These are phyloP conservation scores for Agrypnus murinus DNA, from an alignment of 2,888 invertebrate genomes.

Conservation along the genomic window DNA sequence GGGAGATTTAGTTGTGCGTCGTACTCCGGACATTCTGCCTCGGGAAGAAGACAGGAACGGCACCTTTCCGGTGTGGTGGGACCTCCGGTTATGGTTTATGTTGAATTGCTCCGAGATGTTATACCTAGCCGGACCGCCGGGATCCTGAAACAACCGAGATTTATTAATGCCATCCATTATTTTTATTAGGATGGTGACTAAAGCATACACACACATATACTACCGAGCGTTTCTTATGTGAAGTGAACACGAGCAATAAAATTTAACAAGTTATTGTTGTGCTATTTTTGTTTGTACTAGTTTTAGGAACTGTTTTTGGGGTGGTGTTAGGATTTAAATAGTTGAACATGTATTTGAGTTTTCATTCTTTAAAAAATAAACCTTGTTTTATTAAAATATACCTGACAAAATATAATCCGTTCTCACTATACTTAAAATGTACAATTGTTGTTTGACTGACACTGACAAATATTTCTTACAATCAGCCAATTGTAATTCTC, in stretches of 20 bases:
- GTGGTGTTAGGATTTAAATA: too few species aligned
- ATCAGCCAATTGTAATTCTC: too few species aligned
- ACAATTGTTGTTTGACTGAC: too few species aligned
- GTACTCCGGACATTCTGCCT: slow-evolving; percentile 41
- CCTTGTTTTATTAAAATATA: too few species aligned
- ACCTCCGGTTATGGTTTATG: slow-evolving; percentile 59
- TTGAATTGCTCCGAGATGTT: slow-evolving; percentile 57
- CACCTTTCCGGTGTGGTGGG: slow-evolving; percentile 59
- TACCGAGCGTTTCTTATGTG: slow-evolving; percentile 17
- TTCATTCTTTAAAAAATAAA: too few species aligned
- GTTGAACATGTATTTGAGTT: too few species aligned
- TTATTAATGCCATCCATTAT: slow-evolving; percentile 55
- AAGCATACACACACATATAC: not conserved
- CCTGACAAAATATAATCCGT: too few species aligned
- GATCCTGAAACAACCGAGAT: slow-evolving; percentile 53
- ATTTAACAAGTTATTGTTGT: not conserved
- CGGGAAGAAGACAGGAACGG: slow-evolving; percentile 58
- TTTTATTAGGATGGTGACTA: slow-evolving; percentile 49
- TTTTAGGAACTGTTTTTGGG: too few species aligned
- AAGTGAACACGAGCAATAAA: not conserved
- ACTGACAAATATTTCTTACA: too few species aligned
- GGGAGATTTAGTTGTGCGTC: slow-evolving; percentile 51
- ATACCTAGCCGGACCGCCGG: slow-evolving; percentile 57
- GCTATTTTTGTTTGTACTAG: not conserved
- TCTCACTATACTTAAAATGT: too few species aligned